Base-by-base conservation (phyloP, 2,888 invertebrate genomes). In the Lasioglossum leucozonium region DNA sequence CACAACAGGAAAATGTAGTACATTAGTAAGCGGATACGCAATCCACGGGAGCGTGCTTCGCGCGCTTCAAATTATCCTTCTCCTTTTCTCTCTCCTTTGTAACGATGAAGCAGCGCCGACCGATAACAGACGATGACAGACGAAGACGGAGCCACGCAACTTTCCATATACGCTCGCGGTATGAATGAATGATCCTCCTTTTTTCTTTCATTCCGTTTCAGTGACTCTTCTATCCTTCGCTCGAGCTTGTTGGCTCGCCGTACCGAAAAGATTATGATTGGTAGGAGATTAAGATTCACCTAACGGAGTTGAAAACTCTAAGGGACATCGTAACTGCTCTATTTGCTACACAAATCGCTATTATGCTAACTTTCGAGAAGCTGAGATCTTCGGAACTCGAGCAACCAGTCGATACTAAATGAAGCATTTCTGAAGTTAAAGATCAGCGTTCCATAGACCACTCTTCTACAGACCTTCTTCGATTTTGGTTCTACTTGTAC, bases 171-270 rank as follows among this genome's bases (percentile, higher is more conserved):
- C 55, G 67, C 58, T 55, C 16, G 18, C 34, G 42, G 44, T 44
- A 77, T 74, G 77, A 77, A 77, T 85, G 84, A 80, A 84, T 22
- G 65, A 78, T 34, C 34, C 47, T 40, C 40, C 65, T 16, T 58
- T 55, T 65, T 76, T 37, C 47, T 16, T 30, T 22, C 22, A 34
- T 22, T 26, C 16, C 34, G 65, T 67, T 30, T 79, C 73, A 44
- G 30, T 34, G 34, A 34, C 22, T 65, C n/a, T n/a, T 10, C 55
- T 58, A 58, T 58, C 58, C 10, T 26, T 11, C 11, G 4, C 26
- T 42, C 2, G 10, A 13, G 42, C 42, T 34, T 13, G 13, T 42
- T 11, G 11, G 11, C 11, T 13, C 13, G 42, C 42, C 42, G 13
- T 42, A 42, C 0, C 5, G 42, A 42, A 42, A 8, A 8, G 40